A percentile compares a stretch with the other conserved stretches of the same genome.
phyloP scores from a whole-genome alignment of 2,797 vertebrate species.

The Gambusia yucatana region DNA sequence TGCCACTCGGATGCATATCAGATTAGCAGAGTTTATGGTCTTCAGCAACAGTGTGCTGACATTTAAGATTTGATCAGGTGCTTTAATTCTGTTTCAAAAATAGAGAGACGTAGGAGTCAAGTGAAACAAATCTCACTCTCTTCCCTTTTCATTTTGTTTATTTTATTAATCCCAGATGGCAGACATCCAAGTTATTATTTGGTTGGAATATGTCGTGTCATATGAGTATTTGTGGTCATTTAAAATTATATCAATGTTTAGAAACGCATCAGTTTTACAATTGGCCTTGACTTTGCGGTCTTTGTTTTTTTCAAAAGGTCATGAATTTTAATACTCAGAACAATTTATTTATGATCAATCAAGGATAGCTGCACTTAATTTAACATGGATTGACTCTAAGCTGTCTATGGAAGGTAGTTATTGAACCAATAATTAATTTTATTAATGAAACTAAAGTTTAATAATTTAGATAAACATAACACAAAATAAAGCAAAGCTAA shows the following conservation, averaged over 20 bases:
- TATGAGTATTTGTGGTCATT: neutral
- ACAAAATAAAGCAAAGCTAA: no score
- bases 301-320: neutral
- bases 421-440: neutral
- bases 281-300: neutral
- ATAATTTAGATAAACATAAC: no score
- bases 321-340: neutral
- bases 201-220: neutral
- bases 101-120: neutral
- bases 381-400: neutral
- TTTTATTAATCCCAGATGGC: conserved; percentile 12
- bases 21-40: conserved; percentile 13
- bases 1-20: neutral
- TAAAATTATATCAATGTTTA: neutral
- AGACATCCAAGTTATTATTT: neutral
- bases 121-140: neutral
- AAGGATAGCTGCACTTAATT: neutral
- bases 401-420: neutral
- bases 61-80: conserved; percentile 24
- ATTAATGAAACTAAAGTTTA: neutral
- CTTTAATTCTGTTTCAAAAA: conserved; percentile 8
- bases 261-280: neutral
- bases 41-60: conserved; percentile 21
- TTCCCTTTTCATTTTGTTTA: conserved; percentile 2
- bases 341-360: neutral